Evolutionary conservation across 2,888 invertebrate species (phyloP), one percentile per base, ranked within the genome.

Genomic region (Hipparchia semele): DNA sequence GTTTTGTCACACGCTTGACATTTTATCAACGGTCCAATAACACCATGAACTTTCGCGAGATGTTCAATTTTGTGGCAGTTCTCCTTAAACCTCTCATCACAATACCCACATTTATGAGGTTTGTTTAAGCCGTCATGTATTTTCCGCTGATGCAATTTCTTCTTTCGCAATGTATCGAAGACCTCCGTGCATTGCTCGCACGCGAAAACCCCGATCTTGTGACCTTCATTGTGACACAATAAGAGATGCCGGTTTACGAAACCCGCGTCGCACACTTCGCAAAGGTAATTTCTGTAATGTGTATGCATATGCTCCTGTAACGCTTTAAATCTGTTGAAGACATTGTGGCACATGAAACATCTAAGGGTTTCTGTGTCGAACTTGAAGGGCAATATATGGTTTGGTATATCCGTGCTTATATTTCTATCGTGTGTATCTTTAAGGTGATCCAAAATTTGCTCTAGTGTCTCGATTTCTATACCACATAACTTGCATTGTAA

Each of bases 371-470:
- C 83, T 2, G 74, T 76, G 1, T 81, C 80, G 59, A 90, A 89
- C 71, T 85, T 88, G 53, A 88, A 90, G 0, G 89, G 88, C 0
- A 90, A 67, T n/a, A 90, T 83, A 8, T 85, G 84, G 73, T 86
- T 85, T 13, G 85, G 82, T 1, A 89, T 81, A 58, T 87, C 85
- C 0, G 76, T 81, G 68, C 86, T 81, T 8, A 89, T 79, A 0
- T 73, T 72, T 76, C 83, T 84, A 0, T 75, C 73, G 68, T 91
- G 91, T 0, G 46, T 58, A 1, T 75, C 67, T 12, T 78, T 81
- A 1, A 91, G 73, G 73, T 91, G 88, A 0, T 80, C 76, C 67
- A 82, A 82, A 0, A 87, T 73, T 0, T 77, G 67, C 74, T 89
- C 85, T 10, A 90, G 67, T 0, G 77, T 79, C 2, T 83, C 77